A percentile compares a stretch with the other conserved stretches of the same genome.
Evolutionary conservation across 2,888 invertebrate genomes (phyloP).

Genomic region (Aleiodes leptofemur): DNA sequence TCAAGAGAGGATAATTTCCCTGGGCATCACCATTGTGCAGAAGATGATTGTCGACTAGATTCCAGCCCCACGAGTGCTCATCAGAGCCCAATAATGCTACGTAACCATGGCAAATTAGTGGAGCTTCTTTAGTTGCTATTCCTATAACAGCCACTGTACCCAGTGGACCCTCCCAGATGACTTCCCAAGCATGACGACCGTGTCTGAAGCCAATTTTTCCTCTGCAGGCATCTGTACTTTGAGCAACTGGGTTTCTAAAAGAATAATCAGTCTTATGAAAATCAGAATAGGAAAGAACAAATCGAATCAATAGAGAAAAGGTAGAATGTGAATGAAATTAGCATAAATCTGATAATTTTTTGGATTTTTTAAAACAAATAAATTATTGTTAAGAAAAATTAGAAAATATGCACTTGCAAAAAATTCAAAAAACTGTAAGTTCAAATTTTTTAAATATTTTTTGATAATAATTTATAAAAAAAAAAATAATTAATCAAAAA

Average conservation of each 20-base stretch:
- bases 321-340: no score
- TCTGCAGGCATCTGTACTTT: constrained; percentile 96
- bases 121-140: constrained; percentile 95
- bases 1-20: constrained; percentile 93
- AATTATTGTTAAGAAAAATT: no score
- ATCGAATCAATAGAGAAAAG: neutral
- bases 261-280: neutral
- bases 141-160: constrained; percentile 99
- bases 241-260: constrained; percentile 95
- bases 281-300: neutral
- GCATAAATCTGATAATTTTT: no score
- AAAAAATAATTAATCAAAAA: no score
- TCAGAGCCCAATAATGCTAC: constrained; percentile 95
- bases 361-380: no score
- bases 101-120: constrained; percentile 96
- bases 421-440: no score
- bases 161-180: constrained; percentile 98
- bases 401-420: no score
- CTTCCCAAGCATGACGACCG: constrained; percentile 98
- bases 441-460: no score
- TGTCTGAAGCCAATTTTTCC: constrained; percentile 93
- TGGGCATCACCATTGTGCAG: constrained; percentile 97
- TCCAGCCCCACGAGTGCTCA: constrained; percentile 99
- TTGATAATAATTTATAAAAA: no score
- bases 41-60: constrained; percentile 97